Evolutionary conservation across 2,113 vertebrate species (phyloP).

Genomic region (Etheostoma cragini): DNA sequence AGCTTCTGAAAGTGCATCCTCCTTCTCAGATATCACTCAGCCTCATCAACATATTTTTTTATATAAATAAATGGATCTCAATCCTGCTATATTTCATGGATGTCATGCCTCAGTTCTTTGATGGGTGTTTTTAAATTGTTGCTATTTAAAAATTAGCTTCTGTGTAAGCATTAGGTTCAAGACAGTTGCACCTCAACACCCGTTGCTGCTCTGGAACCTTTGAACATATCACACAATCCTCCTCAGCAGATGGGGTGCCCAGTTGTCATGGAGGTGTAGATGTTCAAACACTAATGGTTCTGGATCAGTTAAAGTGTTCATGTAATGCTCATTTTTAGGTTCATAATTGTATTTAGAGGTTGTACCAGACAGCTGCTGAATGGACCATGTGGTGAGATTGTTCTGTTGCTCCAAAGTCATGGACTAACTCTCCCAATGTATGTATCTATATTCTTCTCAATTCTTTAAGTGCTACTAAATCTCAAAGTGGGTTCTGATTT

Average conservation of each 20-base stretch:
- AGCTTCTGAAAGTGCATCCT: background rate
- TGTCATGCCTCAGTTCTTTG: background rate
- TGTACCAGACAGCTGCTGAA: background rate
- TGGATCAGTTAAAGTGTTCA: no score
- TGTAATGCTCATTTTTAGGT: no score
- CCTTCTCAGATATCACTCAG: background rate
- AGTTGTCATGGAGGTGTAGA: background rate
- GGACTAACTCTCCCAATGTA: background rate
- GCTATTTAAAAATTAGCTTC: background rate
- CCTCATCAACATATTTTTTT: background rate
- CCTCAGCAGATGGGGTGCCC: background rate
- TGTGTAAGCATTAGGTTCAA: background rate
- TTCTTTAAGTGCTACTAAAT: background rate
- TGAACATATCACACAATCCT: background rate
- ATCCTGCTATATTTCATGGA: background rate
- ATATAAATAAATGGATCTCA: background rate
- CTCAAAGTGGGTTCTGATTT: background rate
- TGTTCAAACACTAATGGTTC: background rate
- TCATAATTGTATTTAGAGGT: no score
- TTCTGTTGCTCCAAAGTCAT: background rate
- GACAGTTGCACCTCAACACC: no score
- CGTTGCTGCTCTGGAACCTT: background rate
- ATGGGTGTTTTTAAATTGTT: background rate
- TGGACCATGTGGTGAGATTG: background rate
- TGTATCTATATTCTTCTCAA: background rate